Base-by-base conservation (phyloP, 2,113 vertebrate genomes). In the Tupaia tana region DNA sequence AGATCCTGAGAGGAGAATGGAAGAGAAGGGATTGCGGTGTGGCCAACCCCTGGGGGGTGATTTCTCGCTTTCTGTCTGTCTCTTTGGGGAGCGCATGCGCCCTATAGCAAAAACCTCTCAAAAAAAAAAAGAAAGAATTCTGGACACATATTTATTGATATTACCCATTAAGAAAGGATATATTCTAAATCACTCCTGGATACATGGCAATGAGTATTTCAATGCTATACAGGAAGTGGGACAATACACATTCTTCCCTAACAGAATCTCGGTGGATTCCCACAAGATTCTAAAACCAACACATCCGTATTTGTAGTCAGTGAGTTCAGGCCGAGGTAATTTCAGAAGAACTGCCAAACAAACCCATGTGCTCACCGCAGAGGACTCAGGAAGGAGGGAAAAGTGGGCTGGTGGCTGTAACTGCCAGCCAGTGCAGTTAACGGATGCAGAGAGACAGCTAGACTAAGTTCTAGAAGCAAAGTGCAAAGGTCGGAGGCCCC, bases 401-500 rank as follows among this genome's bases (percentile, higher is more conserved):
- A 58, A 15, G 14, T 0, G 4, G 7, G 58, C 43, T 4, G 5
- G 3, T 19, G 10, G 52, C 73, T 0, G 0, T 9, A 16, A n/a
- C n/a, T 25, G n/a, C 22, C 10, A 0, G 3, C 3, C 12, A 4
- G 27, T 0, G 2, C 18, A 22, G 77, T 0, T 9, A n/a, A 25
- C 1, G 0, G n/a, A 15, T 0, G 18, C 59, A 27, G 43, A 71
- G 0, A 59, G 66, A 58, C 2, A 19, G 13, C 5, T 0, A 1
- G 59, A 27, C 0, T 3, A 31, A 19, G 54, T 59, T 59, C 74
- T 27, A n/a, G 52, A 14, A 67, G 52, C 22, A 1, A 1, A 34
- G 24, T 1, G 34, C 22, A 22, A 3, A 1, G 22, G 19, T 0
- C 6, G 16, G 52, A 88, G 27, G 59, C 7, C 56, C 8, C 6